Evolutionary conservation across 2,888 invertebrate species (phyloP).

Genomic region (Apocheima hispidaria): DNA sequence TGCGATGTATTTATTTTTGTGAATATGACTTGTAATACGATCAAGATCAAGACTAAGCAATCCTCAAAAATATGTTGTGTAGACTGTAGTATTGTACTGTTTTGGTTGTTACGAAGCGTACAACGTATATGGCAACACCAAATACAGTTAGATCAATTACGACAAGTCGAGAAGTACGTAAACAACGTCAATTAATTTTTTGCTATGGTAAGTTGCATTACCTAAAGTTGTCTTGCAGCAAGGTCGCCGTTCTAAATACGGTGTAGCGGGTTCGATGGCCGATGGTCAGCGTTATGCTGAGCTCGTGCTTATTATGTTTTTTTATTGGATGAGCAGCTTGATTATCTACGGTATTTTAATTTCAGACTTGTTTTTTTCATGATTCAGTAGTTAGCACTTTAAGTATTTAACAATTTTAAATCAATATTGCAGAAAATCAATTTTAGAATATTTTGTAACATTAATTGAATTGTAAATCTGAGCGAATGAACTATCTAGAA

Average conservation of each 20-base stretch:
- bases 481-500: background rate
- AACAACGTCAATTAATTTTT: slow-evolving; percentile 27
- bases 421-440: background rate
- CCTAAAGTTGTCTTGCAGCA: slow-evolving; percentile 51
- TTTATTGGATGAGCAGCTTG: slow-evolving; percentile 13
- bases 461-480: background rate
- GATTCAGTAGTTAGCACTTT: background rate
- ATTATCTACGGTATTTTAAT: slow-evolving; percentile 1
- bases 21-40: background rate
- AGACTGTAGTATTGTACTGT: too few relatives aligned
- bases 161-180: slow-evolving; percentile 12
- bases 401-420: background rate
- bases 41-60: background rate
- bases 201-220: slow-evolving; percentile 38
- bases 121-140: slow-evolving; percentile 37
- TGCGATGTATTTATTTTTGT: slow-evolving; percentile 1
- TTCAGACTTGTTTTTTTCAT: background rate
- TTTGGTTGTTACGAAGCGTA: too few relatives aligned
- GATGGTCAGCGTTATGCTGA: slow-evolving; percentile 52
- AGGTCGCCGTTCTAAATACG: slow-evolving; percentile 81
- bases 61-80: too few relatives aligned
- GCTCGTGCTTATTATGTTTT: slow-evolving; percentile 47
- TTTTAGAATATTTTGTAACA: background rate
- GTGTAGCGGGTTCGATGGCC: slow-evolving; percentile 80
- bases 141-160: slow-evolving; percentile 30